Evolutionary conservation across 2,888 invertebrate genomes (phyloP).

Genomic region (Phaonia tiefii): DNA sequence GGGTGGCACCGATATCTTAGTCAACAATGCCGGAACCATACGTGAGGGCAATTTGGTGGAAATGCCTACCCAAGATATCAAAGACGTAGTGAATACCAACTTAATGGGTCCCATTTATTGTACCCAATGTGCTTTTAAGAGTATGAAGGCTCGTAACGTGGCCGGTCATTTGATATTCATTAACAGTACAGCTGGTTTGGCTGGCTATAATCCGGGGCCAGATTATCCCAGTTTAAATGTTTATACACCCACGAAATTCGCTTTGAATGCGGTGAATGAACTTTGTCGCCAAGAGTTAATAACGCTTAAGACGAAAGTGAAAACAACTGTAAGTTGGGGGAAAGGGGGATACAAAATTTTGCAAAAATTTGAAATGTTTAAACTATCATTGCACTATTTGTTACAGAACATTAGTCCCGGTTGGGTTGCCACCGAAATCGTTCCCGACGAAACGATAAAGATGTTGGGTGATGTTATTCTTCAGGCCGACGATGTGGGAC

Average conservation of each 20-base stretch:
- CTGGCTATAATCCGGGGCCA: slow-evolving; percentile 73
- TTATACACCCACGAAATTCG: slow-evolving; percentile 78
- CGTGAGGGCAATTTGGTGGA: slow-evolving; percentile 74
- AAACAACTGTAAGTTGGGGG: slow-evolving; percentile 76
- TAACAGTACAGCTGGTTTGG: slow-evolving; percentile 75
- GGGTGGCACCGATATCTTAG: slow-evolving; percentile 83
- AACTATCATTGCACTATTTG: background rate
- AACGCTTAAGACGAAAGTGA: slow-evolving; percentile 74
- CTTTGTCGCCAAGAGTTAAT: slow-evolving; percentile 77
- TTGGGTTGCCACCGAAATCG: slow-evolving; percentile 77
- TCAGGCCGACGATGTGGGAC: slow-evolving; percentile 76
- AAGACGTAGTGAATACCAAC: slow-evolving; percentile 81
- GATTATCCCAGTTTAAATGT: slow-evolving; percentile 74
- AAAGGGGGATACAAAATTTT: background rate
- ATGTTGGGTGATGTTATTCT: slow-evolving; percentile 72
- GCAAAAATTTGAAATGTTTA: background rate
- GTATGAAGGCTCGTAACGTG: slow-evolving; percentile 80
- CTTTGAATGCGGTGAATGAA: slow-evolving; percentile 77
- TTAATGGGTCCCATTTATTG: slow-evolving; percentile 81
- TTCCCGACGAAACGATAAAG: slow-evolving; percentile 72
- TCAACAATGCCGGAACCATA: slow-evolving; percentile 83
- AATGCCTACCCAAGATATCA: slow-evolving; percentile 72
- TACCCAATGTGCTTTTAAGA: slow-evolving; percentile 81
- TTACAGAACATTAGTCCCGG: slow-evolving; percentile 77
- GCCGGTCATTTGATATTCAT: slow-evolving; percentile 76